Base-by-base conservation (phyloP, 2,888 invertebrate species). In the Siphlonurus alternatus region DNA sequence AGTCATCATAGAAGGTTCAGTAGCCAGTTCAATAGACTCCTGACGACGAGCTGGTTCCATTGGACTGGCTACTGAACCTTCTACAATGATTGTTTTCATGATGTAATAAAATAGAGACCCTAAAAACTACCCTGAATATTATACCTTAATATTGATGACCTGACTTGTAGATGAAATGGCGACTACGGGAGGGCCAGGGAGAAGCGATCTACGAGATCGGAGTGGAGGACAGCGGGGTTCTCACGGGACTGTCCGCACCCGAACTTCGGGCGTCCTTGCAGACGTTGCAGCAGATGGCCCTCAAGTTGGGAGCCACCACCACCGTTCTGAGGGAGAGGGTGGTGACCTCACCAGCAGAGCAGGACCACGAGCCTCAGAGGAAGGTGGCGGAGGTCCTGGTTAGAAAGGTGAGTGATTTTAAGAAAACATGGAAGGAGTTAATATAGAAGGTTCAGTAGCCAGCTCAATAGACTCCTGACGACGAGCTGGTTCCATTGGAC, bases 121-220 rank as follows among this genome's bases (percentile, higher is more conserved):
- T n/a, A n/a, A n/a, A n/a, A n/a, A n/a, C n/a, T n/a, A n/a, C n/a
- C n/a, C n/a, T n/a, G n/a, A n/a, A n/a, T n/a, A n/a, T n/a, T n/a
- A n/a, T n/a, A n/a, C n/a, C n/a, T n/a, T n/a, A n/a, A n/a, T n/a
- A n/a, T n/a, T n/a, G n/a, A n/a, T n/a, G n/a, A n/a, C n/a, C n/a
- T n/a, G n/a, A n/a, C n/a, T 69, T 68, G 1, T 71, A 87, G 86
- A 84, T 99, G 83, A 99, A 99, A 79, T 99, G 98, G 98, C 83
- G 99, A 0, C 81, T 99, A 10, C 84, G 93, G 0, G 94, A 95
- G 76, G 94, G 99, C 25, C 91, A 94, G 69, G 99, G 98, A 0
- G 92, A 94, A 75, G 97, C 97, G 0, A 93, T 99, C 67, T 99
- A 99, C 77, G 95, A 97, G 76, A 89, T 98, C 62, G 98, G 98